Evolutionary conservation across 1,140 invertebrate genomes (phyloP), one percentile per base, ranked within the genome.

Genomic region (Batillaria attramentaria): DNA sequence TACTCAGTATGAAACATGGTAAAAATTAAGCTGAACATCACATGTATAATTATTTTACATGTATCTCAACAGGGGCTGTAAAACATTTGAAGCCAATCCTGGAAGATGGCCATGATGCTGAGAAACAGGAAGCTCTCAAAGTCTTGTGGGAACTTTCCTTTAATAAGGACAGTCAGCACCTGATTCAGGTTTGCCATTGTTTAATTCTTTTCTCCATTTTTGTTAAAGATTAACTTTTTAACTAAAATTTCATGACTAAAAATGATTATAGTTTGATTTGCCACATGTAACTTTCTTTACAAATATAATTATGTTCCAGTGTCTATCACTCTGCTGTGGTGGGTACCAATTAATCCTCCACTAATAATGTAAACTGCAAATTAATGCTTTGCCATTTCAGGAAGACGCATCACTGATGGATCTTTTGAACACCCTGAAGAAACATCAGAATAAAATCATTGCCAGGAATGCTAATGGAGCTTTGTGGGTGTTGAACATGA

Each of bases 91-190:
- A 70, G 31, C 43, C 79, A 35, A 79, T 79, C 0, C 57, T 60
- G 57, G 24, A 60, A 24, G 37, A 50, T n/a, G 74, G 72, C 57
- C 43, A 57, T 28, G 70, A 68, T 20, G 69, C 46, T 3, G 84
- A 85, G 65, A 80, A 84, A 69, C 37, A 77, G 16, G 70, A 65
- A 39, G 73, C 79, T 42, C 54, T 78, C 43, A 57, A 79, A 54
- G 74, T 70, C 18, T 70, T 81, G 4, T 83, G 82, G 82, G 73
- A 80, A 18, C 46, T 83, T 20, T n/a, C 70, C 33, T 83, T 83
- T 65, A 74, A 80, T 35, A 70, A 83, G 31, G 79, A 80, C 8
- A 83, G 78, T 57, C 77, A 54, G 39, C 33, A 0, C 1, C n/a
- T 8, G 54, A 75, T 75, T 24, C 33, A 65, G 37, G 73, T 75